Evolutionary conservation across 2,113 vertebrate species (phyloP), one percentile per base, ranked within the genome.

Genomic region (Lucifuga dentata): DNA sequence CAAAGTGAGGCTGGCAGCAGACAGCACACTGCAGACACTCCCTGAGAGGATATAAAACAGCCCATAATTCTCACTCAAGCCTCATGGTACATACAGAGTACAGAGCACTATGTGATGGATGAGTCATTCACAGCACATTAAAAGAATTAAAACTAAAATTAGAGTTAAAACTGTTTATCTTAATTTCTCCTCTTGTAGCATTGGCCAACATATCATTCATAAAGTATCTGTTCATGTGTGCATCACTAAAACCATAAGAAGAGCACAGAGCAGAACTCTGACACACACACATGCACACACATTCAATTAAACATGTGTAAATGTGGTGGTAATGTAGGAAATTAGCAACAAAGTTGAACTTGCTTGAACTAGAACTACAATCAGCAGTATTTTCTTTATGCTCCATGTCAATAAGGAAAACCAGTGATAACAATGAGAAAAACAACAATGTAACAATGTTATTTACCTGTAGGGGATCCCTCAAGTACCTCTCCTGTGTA

Each of bases 401-500:
- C 55, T 38, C 38, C 3, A 23, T 24, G 24, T 35, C 32, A 39
- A 38, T 13, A 20, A 64, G 41, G 36, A 62, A 50, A 17, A 45
- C 60, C 33, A 8, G 35, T 9, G 10, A 56, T 17, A 11, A 40
- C 41, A 29, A 16, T 33, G 78, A 66, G 68, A 65, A 40, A 10
- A 26, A 48, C 44, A 29, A 7, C 51, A 68, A 6, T 46, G 51
- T 38, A 53, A 73, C 52, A 50, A 10, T 21, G 61, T 16, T 52
- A 61, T 92, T 65, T 89, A 98, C 98, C 98, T 86, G 95, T 97
- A 3, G 97, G 94, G 1, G 98, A 99, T 0, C 95, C 97, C 60
- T 99, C 98, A 65, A 97, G 95, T 75, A 99, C 95, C 0, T 98
- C 96, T 2, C 97, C 97, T 0, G 95, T 0, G 2, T 99, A 98